A percentile compares a stretch with the other conserved stretches of the same genome.
These are phyloP conservation scores for Lamellibrachia columna DNA, from an alignment of 2,888 invertebrate genomes.

Conservation along the genomic window DNA sequence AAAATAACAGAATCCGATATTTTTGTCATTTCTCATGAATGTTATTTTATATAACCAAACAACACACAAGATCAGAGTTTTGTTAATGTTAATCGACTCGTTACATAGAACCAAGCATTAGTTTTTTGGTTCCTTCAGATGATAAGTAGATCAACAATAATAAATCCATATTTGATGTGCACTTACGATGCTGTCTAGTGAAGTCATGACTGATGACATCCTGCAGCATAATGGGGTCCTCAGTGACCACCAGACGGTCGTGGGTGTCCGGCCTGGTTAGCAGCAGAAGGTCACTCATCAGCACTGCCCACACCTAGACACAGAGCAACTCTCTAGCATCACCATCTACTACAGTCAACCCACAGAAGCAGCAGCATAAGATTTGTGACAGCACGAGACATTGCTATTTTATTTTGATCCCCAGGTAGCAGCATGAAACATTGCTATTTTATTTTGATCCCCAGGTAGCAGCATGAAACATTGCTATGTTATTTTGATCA, in stretches of 20 bases:
- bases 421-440: too few species aligned
- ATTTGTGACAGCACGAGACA: too few species aligned
- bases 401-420: too few species aligned
- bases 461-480: too few species aligned
- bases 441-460: too few species aligned
- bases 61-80: too few species aligned
- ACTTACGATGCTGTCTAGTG: background rate
- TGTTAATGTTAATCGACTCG: background rate
- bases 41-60: background rate
- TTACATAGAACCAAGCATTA: background rate
- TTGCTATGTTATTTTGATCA: too few species aligned
- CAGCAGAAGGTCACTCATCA: constrained; percentile 58
- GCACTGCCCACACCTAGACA: constrained; percentile 49
- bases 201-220: constrained; percentile 41
- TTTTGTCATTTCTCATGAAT: too few species aligned
- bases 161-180: background rate
- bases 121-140: background rate
- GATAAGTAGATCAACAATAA: background rate
- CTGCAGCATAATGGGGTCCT: constrained; percentile 51
- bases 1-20: too few species aligned
- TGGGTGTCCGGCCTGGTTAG: constrained; percentile 48
- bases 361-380: too few species aligned
- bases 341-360: too few species aligned
- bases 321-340: background rate
- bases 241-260: constrained; percentile 47